A percentile compares a stretch with the other conserved stretches of the same genome.
Evolutionary conservation across 1,140 invertebrate genomes (phyloP).

Genomic region (Tetramorium alpestre): DNA sequence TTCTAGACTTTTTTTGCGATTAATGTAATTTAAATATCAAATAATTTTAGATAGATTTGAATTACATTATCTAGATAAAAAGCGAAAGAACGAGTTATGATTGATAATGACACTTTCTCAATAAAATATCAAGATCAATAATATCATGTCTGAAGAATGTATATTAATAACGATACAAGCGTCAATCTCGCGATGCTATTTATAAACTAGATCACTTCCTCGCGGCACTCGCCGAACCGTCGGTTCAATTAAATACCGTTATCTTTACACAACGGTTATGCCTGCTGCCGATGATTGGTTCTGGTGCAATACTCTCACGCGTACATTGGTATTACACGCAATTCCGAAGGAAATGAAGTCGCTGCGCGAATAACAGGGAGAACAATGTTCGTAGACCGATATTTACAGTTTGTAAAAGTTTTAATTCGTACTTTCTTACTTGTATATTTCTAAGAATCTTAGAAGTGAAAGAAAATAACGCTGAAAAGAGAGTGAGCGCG

Average conservation of each 20-base stretch:
- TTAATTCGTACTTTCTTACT: too few species aligned
- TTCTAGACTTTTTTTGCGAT: too few species aligned
- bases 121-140: not conserved
- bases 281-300: not conserved
- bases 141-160: not conserved
- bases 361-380: too few species aligned
- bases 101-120: too few species aligned
- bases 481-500: not conserved
- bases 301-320: not conserved
- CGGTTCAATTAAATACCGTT: constrained; percentile 40
- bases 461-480: too few species aligned
- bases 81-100: too few species aligned
- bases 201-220: constrained; percentile 34
- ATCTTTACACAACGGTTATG: constrained; percentile 10
- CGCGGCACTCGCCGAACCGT: constrained; percentile 8
- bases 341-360: not conserved
- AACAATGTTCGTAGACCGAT: not conserved
- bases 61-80: too few species aligned
- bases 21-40: too few species aligned
- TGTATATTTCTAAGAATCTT: too few species aligned
- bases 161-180: not conserved
- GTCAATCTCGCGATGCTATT: constrained; percentile 22
- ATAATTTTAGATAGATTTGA: too few species aligned
- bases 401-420: not conserved
- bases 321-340: not conserved